Percentiles rank a stretch among this genome's conserved stretches.
Evolutionary conservation across 2,797 vertebrate genomes (phyloP).

Genomic region (Echeneis naucrates): DNA sequence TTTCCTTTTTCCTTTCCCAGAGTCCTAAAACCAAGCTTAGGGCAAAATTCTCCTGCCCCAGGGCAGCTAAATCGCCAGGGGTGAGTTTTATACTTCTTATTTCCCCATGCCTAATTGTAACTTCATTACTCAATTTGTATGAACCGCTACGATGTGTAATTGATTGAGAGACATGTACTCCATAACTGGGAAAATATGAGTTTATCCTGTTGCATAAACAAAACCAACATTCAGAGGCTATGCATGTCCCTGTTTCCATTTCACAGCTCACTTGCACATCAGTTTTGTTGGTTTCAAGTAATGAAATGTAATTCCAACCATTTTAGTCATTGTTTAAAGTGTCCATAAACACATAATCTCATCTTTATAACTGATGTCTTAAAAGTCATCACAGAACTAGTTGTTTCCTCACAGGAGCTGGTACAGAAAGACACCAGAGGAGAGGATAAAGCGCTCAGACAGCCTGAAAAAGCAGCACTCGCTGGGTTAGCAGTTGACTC

Average conservation of each 20-base stretch:
- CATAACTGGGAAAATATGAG: neutral
- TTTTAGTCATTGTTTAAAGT: neutral
- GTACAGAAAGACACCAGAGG: constrained; percentile 90
- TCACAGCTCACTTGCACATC: neutral
- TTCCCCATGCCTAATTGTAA: neutral
- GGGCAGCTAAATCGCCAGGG: constrained; percentile 91
- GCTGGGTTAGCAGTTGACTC: constrained; percentile 74
- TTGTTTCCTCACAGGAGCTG: constrained; percentile 87
- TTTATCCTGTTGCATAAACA: neutral
- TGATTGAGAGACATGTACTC: neutral
- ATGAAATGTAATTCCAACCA: neutral
- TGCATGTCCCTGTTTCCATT: neutral
- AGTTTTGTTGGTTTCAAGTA: neutral
- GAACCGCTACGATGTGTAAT: neutral
- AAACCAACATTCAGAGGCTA: neutral
- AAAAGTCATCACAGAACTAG: constrained; percentile 1
- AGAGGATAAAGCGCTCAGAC: constrained; percentile 74
- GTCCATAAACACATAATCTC: neutral
- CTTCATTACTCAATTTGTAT: neutral
- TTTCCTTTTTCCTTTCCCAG: constrained; percentile 68
- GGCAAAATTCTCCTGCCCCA: constrained; percentile 88
- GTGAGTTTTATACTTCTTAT: constrained; percentile 71
- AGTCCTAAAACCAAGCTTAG: constrained; percentile 90
- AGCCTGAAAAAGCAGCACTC: constrained; percentile 84
- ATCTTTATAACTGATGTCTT: neutral